A percentile compares a stretch with the other conserved stretches of the same genome.
phyloP scores from a whole-genome alignment of 1,140 invertebrate genomes.

The Drosophila rhopaloa region DNA sequence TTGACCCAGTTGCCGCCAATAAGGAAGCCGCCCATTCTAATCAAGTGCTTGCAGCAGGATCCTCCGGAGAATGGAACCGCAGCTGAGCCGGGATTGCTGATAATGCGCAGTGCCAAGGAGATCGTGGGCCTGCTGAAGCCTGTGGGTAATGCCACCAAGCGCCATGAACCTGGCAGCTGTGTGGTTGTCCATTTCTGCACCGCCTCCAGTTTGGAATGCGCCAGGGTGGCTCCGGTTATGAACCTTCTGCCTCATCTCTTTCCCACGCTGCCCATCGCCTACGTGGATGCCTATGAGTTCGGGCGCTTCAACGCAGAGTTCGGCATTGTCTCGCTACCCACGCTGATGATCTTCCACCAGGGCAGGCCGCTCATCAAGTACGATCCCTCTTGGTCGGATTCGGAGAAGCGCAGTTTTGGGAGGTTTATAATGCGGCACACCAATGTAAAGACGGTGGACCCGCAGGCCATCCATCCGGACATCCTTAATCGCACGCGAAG shows the following conservation, averaged over 20 bases:
- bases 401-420: conserved; percentile 91
- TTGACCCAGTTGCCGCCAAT: conserved; percentile 40
- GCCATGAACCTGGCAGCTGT: conserved; percentile 88
- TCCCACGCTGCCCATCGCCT: conserved; percentile 94
- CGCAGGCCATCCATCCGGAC: conserved; percentile 28
- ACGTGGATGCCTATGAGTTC: conserved; percentile 94
- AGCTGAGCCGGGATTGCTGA: conserved; percentile 42
- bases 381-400: conserved; percentile 88
- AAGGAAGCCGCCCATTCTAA: conserved; percentile 67
- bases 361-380: conserved; percentile 87
- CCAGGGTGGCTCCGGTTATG: conserved; percentile 94
- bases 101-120: conserved; percentile 73
- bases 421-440: conserved; percentile 93
- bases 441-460: conserved; percentile 87
- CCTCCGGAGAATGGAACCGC: conserved; percentile 1
- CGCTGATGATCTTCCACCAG: conserved; percentile 96
- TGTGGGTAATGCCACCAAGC: conserved; percentile 85
- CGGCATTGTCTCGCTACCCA: conserved; percentile 97
- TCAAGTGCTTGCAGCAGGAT: conserved; percentile 67
- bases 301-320: conserved; percentile 95
- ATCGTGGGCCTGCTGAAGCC: conserved; percentile 84
- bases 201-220: conserved; percentile 95
- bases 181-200: conserved; percentile 95
- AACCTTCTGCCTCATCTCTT: conserved; percentile 93
- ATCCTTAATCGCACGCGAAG: neutral